A percentile compares a stretch with the other conserved stretches of the same genome.
Evolutionary conservation across 2,113 vertebrate species (phyloP).

Genomic region (Tauraco erythrolophus): DNA sequence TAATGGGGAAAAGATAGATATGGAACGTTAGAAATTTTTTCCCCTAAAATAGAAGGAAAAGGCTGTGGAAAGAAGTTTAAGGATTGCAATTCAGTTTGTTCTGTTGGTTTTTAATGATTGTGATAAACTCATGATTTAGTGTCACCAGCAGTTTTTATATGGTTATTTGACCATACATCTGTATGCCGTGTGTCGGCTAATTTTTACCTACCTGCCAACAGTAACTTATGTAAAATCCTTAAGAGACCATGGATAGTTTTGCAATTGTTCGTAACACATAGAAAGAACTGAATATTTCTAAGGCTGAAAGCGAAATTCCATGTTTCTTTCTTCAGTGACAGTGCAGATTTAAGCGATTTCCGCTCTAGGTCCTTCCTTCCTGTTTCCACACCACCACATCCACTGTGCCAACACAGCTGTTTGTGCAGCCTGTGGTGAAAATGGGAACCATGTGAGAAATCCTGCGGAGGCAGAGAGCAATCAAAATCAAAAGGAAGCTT

Average conservation of each 20-base stretch:
- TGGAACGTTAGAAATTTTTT: not conserved
- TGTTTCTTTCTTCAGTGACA: not conserved
- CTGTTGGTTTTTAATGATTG: not conserved
- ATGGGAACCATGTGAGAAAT: constrained; percentile 2
- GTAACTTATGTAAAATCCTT: not conserved
- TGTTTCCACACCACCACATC: not conserved
- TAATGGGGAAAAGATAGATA: not conserved
- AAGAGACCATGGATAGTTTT: not conserved
- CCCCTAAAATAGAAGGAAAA: not conserved
- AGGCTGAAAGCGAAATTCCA: not conserved
- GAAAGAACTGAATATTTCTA: not conserved
- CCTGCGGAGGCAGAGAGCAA: not conserved
- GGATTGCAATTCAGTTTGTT: not conserved
- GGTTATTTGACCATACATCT: not conserved
- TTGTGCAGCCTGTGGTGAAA: not conserved
- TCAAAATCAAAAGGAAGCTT: constrained; percentile 27
- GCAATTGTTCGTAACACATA: not conserved
- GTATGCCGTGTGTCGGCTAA: not conserved
- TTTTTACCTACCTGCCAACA: not conserved
- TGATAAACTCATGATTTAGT: not conserved
- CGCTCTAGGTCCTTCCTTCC: not conserved
- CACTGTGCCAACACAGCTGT: not conserved
- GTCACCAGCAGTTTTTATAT: not conserved
- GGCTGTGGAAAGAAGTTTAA: not conserved
- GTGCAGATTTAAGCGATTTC: not conserved